Percentiles rank a stretch among this genome's conserved stretches.
These are phyloP conservation scores for Odocoileus virginianus DNA, from an alignment of 2,113 vertebrate species.

Conservation along the genomic window DNA sequence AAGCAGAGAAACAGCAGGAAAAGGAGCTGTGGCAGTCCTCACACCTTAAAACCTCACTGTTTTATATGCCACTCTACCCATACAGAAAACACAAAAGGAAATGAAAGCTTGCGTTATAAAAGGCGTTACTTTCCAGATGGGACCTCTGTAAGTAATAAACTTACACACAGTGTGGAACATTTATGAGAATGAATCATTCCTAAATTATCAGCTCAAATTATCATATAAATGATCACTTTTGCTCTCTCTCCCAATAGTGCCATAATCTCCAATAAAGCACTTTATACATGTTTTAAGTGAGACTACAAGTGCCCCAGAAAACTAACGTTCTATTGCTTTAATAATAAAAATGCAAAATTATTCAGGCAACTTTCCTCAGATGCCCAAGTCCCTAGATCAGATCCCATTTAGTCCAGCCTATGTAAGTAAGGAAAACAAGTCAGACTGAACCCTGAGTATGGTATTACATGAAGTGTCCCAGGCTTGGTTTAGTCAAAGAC, in stretches of 20 bases:
- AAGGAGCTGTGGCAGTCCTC: background rate
- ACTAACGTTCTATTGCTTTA: conserved; percentile 29
- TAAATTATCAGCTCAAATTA: conserved; percentile 54
- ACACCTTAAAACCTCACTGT: background rate
- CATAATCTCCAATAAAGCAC: conserved; percentile 47
- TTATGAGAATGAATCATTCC: conserved; percentile 49
- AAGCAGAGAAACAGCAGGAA: background rate
- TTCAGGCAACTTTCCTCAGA: conserved; percentile 16
- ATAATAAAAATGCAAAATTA: conserved; percentile 22
- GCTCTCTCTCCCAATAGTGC: conserved; percentile 30
- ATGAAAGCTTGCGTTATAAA: background rate
- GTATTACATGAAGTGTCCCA: background rate
- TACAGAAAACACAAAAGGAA: background rate
- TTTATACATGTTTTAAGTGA: conserved; percentile 42
- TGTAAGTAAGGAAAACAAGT: background rate
- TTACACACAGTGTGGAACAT: background rate
- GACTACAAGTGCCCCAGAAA: conserved; percentile 24
- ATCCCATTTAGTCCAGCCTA: background rate
- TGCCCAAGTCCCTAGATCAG: conserved; percentile 37
- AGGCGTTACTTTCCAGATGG: background rate
- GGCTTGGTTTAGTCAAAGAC: background rate
- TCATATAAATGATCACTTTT: conserved; percentile 52
- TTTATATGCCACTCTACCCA: background rate
- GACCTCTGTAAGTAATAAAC: conserved; percentile 48
- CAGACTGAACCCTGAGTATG: background rate